These are phyloP conservation scores for Battus philenor DNA, from an alignment of 1,140 invertebrate species.

Conservation along the genomic window DNA sequence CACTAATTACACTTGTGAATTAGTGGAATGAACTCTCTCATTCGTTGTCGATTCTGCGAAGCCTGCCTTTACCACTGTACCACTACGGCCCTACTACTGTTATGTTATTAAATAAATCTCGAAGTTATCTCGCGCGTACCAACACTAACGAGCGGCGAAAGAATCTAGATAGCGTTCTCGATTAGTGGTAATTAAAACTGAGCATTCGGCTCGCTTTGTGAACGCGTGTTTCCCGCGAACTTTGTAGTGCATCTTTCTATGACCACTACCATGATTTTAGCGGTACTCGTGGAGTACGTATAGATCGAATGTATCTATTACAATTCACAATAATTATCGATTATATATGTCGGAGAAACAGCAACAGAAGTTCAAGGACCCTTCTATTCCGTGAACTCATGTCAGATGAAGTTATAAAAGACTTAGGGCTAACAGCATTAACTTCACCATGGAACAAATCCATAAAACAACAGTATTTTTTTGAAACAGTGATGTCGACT, in stretches of 20 bases:
- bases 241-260: constrained; percentile 24
- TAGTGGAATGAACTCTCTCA: neutral
- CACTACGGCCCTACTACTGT: constrained; percentile 25
- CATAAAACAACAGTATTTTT: too few relatives aligned
- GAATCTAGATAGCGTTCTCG: constrained; percentile 53
- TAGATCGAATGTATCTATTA: too few relatives aligned
- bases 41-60: constrained; percentile 1
- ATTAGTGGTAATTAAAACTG: constrained; percentile 56
- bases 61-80: constrained; percentile 1
- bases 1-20: constrained; percentile 6
- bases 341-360: too few relatives aligned
- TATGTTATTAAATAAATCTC: constrained; percentile 54
- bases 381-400: too few relatives aligned
- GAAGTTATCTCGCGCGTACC: constrained; percentile 36
- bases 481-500: too few relatives aligned
- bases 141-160: constrained; percentile 51
- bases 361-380: too few relatives aligned
- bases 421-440: too few relatives aligned
- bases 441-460: too few relatives aligned
- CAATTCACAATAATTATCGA: too few relatives aligned
- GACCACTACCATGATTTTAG: constrained; percentile 17
- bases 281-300: too few relatives aligned
- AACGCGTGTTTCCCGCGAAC: constrained; percentile 28
- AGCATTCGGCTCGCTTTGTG: constrained; percentile 43
- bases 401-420: too few relatives aligned